Evolutionary conservation across 2,888 invertebrate genomes (phyloP).

Genomic region (Ptychoptera contaminata): DNA sequence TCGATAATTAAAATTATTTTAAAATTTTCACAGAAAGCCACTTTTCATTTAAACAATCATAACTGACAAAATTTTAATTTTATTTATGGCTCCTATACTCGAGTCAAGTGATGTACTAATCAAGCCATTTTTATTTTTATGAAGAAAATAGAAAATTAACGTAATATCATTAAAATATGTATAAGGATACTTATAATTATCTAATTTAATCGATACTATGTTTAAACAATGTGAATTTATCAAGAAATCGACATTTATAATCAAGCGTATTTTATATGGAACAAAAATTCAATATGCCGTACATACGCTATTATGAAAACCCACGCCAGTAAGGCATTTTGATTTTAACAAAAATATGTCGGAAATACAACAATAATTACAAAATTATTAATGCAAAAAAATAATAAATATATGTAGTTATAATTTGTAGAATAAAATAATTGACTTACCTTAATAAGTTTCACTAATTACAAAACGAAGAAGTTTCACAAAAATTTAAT

Average conservation of each 20-base stretch:
- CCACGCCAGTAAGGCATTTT: conserved; percentile 22
- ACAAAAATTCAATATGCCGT: conserved; percentile 5
- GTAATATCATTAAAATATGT: conserved; percentile 2
- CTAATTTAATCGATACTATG: not conserved
- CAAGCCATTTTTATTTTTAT: conserved; percentile 5
- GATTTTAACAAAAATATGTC: conserved; percentile 21
- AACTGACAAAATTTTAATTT: conserved; percentile 6
- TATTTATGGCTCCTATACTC: not conserved
- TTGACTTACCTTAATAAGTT: conserved; percentile 23
- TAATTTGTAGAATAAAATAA: conserved; percentile 20
- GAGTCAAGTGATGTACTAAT: not conserved
- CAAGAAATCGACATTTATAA: conserved; percentile 1
- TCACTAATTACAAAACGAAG: conserved; percentile 17
- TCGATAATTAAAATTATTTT: conserved; percentile 10
- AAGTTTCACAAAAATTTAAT: conserved; percentile 15
- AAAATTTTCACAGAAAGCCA: conserved; percentile 11
- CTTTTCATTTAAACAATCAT: conserved; percentile 6
- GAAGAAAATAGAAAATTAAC: not conserved
- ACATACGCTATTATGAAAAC: conserved; percentile 9
- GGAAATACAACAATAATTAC: conserved; percentile 20
- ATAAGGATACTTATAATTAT: not conserved
- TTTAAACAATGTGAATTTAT: not conserved
- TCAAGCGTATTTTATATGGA: not conserved
- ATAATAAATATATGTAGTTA: conserved; percentile 15
- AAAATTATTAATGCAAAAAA: conserved; percentile 14